phyloP scores from a whole-genome alignment of 2,113 vertebrate genomes.

The Edolisoma coerulescens region DNA sequence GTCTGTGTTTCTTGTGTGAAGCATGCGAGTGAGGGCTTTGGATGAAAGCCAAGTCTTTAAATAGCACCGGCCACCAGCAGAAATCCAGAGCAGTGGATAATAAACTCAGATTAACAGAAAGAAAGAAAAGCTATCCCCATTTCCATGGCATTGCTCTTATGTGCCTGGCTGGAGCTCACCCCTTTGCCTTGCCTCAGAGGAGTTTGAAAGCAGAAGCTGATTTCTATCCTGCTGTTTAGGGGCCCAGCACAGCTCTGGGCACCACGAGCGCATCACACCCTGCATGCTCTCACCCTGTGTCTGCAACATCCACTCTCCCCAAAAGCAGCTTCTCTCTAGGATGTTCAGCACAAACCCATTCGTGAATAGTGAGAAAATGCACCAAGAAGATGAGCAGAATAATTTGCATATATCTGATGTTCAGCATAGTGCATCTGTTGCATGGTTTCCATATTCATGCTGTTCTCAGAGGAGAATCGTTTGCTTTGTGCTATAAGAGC shows the following conservation, averaged over 20 bases:
- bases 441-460: neutral
- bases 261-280: neutral
- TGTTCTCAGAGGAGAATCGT: neutral
- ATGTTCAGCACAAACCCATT: neutral
- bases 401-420: neutral
- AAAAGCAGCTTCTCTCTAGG: neutral
- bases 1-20: neutral
- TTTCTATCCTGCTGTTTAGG: neutral
- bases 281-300: fast-evolving
- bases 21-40: neutral
- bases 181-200: neutral
- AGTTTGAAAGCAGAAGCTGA: neutral
- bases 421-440: neutral
- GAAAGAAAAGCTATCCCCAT: neutral
- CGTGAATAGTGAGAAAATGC: neutral
- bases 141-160: neutral
- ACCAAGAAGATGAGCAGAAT: neutral
- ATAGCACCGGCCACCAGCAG: neutral
- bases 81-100: neutral
- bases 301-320: neutral
- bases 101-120: neutral
- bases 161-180: neutral
- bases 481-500: neutral
- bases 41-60: neutral
- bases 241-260: neutral